Conservation (phyloP, 2,113 vertebrate species). For the Semnornis frantzii region DNA sequence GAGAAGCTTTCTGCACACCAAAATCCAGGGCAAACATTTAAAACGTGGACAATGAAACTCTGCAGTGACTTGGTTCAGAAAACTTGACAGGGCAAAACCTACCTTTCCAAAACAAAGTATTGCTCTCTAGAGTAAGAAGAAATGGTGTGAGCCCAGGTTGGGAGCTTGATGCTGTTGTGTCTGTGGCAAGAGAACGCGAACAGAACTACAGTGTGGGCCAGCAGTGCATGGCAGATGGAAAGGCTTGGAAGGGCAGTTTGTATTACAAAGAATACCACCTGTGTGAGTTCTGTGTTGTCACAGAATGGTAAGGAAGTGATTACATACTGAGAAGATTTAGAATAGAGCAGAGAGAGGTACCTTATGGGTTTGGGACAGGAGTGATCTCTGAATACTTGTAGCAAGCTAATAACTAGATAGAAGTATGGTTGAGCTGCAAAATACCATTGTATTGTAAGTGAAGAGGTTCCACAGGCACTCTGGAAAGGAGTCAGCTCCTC, state of each 20-base stretch:
- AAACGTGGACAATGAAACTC: background rate
- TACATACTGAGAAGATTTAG: background rate
- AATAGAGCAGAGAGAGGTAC: background rate
- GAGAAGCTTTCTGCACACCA: background rate
- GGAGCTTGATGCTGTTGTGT: background rate
- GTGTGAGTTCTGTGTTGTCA: background rate
- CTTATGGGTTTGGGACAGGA: background rate
- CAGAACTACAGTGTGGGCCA: background rate
- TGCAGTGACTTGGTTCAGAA: background rate
- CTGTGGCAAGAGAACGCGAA: background rate
- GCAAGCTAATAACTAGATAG: background rate
- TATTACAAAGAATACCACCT: background rate
- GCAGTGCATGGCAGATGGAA: background rate
- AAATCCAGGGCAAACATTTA: background rate
- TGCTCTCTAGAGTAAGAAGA: background rate
- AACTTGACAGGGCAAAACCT: background rate
- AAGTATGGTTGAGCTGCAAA: background rate
- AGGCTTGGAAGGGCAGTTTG: background rate
- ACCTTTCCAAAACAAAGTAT: background rate
- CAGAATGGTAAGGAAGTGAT: background rate
- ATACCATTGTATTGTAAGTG: background rate
- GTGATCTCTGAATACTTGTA: background rate
- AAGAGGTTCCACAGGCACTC: background rate
- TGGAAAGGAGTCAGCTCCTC: background rate
- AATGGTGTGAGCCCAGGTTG: background rate